phyloP scores from a whole-genome alignment of 2,797 vertebrate species.

The Alca torda region DNA sequence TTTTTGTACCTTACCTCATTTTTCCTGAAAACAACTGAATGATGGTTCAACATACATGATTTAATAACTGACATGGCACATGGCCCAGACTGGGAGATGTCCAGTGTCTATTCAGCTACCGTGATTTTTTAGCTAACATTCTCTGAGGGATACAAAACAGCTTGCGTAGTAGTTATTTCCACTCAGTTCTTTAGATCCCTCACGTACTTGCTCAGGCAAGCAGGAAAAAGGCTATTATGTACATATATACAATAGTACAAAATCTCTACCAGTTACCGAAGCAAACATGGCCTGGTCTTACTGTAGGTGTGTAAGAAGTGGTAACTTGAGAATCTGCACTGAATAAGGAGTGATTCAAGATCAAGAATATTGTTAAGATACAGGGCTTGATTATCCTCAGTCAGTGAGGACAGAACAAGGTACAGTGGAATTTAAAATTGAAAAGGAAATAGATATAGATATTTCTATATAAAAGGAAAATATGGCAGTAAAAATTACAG shows the following conservation, averaged over 20 bases:
- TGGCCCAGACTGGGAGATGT: not conserved
- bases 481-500: not conserved
- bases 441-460: not conserved
- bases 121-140: not conserved
- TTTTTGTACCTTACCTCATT: not conserved
- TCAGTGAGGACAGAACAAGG: not conserved
- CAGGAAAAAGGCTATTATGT: not conserved
- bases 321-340: not conserved
- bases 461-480: not conserved
- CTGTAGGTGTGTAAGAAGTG: not conserved
- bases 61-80: not conserved
- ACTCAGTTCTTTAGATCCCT: not conserved
- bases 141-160: not conserved
- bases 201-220: not conserved
- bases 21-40: conserved; percentile 15
- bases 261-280: not conserved
- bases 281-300: not conserved
- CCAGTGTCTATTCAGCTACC: not conserved
- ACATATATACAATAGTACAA: not conserved
- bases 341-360: not conserved
- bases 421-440: not conserved
- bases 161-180: not conserved
- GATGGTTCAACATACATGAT: not conserved
- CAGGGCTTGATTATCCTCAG: not conserved
- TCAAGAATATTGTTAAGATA: not conserved